phyloP scores from a whole-genome alignment of 2,113 vertebrate genomes.

The Hassar affinis region DNA sequence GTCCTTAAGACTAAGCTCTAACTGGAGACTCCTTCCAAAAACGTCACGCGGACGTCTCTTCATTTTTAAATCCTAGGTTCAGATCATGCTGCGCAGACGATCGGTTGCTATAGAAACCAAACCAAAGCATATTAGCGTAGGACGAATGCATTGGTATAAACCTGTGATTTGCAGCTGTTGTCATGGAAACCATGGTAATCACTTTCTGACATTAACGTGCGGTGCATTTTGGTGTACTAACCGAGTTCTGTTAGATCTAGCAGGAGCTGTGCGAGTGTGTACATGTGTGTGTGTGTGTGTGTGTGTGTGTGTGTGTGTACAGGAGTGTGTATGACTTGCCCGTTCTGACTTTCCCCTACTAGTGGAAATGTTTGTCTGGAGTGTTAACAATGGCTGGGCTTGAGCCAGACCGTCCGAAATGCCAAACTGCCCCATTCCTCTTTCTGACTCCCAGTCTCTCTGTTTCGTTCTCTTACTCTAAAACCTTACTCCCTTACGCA shows the following conservation, averaged over 20 bases:
- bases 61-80: no score
- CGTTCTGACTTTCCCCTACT: constrained; percentile 57
- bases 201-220: background rate
- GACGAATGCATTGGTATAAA: background rate
- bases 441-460: constrained; percentile 7
- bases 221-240: background rate
- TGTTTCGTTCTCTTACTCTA: constrained; percentile 24
- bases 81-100: background rate
- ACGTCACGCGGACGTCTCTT: background rate
- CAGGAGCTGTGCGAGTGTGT: background rate
- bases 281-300: background rate
- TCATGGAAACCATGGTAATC: background rate
- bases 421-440: constrained; percentile 46
- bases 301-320: background rate
- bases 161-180: background rate
- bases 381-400: constrained; percentile 72
- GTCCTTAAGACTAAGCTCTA: background rate
- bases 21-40: background rate
- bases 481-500: background rate
- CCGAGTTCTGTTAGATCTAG: background rate
- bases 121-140: background rate
- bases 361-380: constrained; percentile 73
- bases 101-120: background rate
- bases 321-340: background rate
- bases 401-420: constrained; percentile 55